Percentiles rank a stretch among this genome's conserved stretches.
phyloP scores from a whole-genome alignment of 2,797 vertebrate species.

The Limnodromus scolopaceus region DNA sequence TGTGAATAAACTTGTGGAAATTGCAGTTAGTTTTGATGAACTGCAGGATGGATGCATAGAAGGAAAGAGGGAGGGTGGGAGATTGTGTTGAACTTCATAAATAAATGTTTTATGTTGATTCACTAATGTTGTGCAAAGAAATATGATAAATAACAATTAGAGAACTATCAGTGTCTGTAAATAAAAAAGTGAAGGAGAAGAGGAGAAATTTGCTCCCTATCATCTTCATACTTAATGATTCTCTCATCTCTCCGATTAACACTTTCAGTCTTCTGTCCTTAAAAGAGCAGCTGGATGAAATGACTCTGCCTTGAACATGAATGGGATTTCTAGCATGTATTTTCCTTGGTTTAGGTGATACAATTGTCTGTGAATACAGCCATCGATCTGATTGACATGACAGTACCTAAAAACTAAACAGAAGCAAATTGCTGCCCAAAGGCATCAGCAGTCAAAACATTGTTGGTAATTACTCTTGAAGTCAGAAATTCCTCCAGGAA shows the following conservation, averaged over 20 bases:
- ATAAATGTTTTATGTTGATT: not conserved
- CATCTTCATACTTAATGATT: not conserved
- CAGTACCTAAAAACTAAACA: not conserved
- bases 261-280: not conserved
- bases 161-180: not conserved
- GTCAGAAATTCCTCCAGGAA: not conserved
- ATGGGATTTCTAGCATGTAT: not conserved
- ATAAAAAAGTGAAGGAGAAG: not conserved
- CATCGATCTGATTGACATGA: not conserved
- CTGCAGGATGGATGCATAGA: not conserved
- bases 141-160: constrained; percentile 25
- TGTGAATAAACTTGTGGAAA: not conserved
- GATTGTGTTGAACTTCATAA: not conserved
- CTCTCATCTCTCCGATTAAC: not conserved
- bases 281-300: not conserved
- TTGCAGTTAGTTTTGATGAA: not conserved
- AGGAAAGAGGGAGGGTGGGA: not conserved
- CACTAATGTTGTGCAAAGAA: constrained; percentile 6
- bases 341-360: not conserved
- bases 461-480: constrained; percentile 35
- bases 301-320: not conserved
- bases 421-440: constrained; percentile 38
- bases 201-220: not conserved
- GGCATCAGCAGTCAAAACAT: not conserved
- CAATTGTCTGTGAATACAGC: not conserved